Evolutionary conservation across 2,113 vertebrate species (phyloP).

Genomic region (Phocoena phocoena): DNA sequence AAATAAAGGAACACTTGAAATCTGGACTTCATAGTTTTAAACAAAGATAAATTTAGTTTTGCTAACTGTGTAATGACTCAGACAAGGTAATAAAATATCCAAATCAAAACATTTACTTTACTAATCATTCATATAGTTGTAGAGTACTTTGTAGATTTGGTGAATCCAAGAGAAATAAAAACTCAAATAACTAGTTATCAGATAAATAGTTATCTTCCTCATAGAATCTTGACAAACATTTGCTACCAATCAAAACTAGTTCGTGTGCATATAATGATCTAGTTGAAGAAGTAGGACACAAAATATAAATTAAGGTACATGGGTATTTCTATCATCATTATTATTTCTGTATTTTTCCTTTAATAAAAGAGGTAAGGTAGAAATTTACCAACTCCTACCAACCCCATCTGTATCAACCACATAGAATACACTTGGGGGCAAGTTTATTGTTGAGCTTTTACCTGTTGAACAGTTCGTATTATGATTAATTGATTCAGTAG

Average conservation of each 20-base stretch:
- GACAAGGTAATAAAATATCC: neutral
- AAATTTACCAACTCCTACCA: neutral
- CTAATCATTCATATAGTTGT: neutral
- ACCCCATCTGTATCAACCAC: neutral
- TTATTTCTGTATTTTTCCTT: neutral
- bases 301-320: neutral
- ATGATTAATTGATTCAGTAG: neutral
- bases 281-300: neutral
- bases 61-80: neutral
- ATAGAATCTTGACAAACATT: neutral
- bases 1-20: conserved; percentile 24
- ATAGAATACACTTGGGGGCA: neutral
- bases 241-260: neutral
- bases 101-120: neutral
- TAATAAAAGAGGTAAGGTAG: neutral
- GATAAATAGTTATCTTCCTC: neutral
- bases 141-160: neutral
- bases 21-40: neutral
- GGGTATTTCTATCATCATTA: neutral
- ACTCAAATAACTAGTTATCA: neutral
- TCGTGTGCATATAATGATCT: neutral
- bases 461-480: neutral
- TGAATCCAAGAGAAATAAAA: neutral
- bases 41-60: conserved; percentile 5
- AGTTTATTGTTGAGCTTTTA: neutral